Evolutionary conservation across 2,797 vertebrate genomes (phyloP).

Genomic region (Setipinna tenuifilis): DNA sequence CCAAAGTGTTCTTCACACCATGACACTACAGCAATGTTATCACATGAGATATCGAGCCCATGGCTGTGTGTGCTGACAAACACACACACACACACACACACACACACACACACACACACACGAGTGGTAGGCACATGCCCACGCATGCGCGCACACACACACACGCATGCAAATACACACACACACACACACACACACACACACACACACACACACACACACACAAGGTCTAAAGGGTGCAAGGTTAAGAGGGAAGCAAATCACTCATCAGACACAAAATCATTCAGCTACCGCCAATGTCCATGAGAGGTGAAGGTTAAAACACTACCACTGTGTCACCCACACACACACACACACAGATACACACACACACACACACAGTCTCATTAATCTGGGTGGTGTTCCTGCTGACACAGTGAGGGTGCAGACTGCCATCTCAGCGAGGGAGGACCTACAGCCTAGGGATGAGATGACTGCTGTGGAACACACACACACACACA

Average conservation of each 20-base stretch:
- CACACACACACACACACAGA: background rate
- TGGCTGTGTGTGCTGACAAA: background rate
- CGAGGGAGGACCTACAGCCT: background rate
- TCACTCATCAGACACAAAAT: slow-evolving; percentile 60
- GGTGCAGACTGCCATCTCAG: slow-evolving; percentile 31
- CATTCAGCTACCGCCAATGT: slow-evolving; percentile 57
- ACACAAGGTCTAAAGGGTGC: slow-evolving; percentile 61
- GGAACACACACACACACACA: slow-evolving; percentile 17
- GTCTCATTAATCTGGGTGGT: slow-evolving; percentile 30
- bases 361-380: slow-evolving; percentile 26
- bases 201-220: slow-evolving; percentile 12
- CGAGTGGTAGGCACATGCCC: too few relatives aligned
- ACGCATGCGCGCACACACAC: slow-evolving; percentile 6
- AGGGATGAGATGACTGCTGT: slow-evolving; percentile 31
- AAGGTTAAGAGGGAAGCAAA: slow-evolving; percentile 22
- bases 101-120: slow-evolving; percentile 20
- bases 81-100: slow-evolving; percentile 8
- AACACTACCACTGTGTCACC: background rate
- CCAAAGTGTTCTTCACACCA: background rate
- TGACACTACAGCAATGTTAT: background rate
- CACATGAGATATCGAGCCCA: background rate
- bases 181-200: slow-evolving; percentile 9
- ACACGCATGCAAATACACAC: background rate
- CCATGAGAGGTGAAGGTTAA: slow-evolving; percentile 65
- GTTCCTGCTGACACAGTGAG: slow-evolving; percentile 41